Base-by-base conservation (phyloP, 2,888 invertebrate species). In the Elysia crispata region DNA sequence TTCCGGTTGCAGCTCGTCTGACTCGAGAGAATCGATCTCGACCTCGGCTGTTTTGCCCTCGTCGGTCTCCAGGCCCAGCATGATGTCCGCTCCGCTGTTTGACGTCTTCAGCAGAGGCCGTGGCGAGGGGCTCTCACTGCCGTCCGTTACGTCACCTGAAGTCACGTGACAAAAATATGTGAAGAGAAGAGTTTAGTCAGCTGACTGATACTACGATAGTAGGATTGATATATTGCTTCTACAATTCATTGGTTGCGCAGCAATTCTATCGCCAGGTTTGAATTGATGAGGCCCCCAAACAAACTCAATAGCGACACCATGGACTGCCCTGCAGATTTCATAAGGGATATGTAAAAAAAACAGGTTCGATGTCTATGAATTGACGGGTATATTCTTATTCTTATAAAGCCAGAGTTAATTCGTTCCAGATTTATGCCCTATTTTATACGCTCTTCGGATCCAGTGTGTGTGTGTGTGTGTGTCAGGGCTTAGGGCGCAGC, bases 51-150 rank as follows among this genome's bases (percentile, higher is more conserved):
- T 79, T 50, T 81, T 80, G 15, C 84, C 84, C 31, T 84, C 84
- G 13, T 82, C 84, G 0, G 84, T 84, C 70, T 84, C 84, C 70
- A 84, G 81, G 15, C 83, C 84, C 77, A 84, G 81, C 80, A 84
- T 82, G 64, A 84, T 84, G 62, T 84, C 84, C 0, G 84, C 81
- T 8, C 83, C 83, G 70, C 83, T 83, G 81, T 83, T 83, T 77
- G 81, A 83, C 1, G 83, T 81, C 25, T 77, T 81, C 75, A 83
- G 73, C 30, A 77, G 60, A 60, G 79, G 81, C 3, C 81, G 74
- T 15, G 73, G 72, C 23, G 70, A 67, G 25, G 8, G 57, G 30
- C 72, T 74, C n/a, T 18, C 8, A n/a, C 49, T 33, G 11, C 25
- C 73, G 8, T 11, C 18, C 25, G 28, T 31, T 15, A 67, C 50